Evolutionary conservation across 2,888 invertebrate species (phyloP).

Genomic region (Temnothorax rugatulus): DNA sequence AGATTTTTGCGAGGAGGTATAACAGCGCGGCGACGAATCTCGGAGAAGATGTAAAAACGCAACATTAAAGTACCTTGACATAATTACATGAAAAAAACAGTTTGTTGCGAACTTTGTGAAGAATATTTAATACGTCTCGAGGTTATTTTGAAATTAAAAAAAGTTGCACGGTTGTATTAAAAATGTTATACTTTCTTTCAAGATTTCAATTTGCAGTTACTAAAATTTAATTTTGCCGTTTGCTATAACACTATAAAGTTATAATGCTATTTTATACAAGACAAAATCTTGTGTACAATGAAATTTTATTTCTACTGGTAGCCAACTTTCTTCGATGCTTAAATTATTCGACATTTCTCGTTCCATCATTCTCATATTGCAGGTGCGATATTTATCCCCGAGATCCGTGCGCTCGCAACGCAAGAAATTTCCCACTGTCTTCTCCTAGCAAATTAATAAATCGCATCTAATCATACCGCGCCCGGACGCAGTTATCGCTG

Average conservation of each 20-base stretch:
- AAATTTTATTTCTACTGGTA: neutral
- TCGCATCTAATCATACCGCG: conserved; percentile 46
- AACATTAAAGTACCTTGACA: neutral
- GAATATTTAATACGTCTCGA: neutral
- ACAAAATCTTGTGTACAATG: neutral
- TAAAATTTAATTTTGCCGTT: neutral
- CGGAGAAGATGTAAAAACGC: neutral
- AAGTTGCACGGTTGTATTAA: too few species aligned
- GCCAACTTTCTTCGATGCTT: conserved; percentile 2
- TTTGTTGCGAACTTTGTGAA: neutral
- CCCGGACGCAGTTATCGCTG: conserved; percentile 48
- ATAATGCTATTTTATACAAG: neutral
- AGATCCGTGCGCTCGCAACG: neutral
- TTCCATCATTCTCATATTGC: conserved; percentile 8
- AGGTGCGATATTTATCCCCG: conserved; percentile 34
- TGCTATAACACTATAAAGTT: neutral
- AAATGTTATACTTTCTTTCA: neutral
- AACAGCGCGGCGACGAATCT: neutral
- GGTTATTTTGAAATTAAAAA: neutral
- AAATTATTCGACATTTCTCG: conserved; percentile 37
- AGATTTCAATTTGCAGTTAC: neutral
- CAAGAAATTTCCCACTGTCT: conserved; percentile 21
- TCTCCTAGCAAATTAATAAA: conserved; percentile 46
- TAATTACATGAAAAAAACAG: neutral
- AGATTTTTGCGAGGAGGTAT: neutral